A percentile compares a stretch with the other conserved stretches of the same genome.
These are phyloP conservation scores for Ganaspis sp. DNA, from an alignment of 1,140 invertebrate species.

Conservation along the genomic window DNA sequence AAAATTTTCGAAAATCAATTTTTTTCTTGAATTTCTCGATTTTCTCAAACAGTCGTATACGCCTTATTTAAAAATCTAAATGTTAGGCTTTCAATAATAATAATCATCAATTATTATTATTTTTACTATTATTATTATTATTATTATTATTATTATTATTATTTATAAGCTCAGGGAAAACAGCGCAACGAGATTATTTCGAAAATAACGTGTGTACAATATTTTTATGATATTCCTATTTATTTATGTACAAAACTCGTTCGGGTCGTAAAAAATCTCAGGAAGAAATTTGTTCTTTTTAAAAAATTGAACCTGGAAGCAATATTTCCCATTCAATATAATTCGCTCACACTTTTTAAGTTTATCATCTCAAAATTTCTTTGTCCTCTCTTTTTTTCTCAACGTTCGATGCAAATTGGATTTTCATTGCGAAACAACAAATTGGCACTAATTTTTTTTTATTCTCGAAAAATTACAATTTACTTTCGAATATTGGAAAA, in stretches of 20 bases:
- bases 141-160: not conserved
- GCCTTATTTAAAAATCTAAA: not conserved
- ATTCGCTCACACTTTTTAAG: not conserved
- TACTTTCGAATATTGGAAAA: not conserved
- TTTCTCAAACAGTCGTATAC: not conserved
- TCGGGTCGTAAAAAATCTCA: slow-evolving; percentile 38
- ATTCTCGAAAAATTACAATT: not conserved
- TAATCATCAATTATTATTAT: not conserved
- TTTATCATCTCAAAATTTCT: not conserved
- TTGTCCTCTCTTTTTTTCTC: not conserved
- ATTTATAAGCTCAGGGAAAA: slow-evolving; percentile 47
- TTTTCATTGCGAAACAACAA: not conserved
- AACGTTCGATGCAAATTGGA: not conserved
- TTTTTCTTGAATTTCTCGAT: not conserved
- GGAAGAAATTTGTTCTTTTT: not conserved
- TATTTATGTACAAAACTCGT: slow-evolving; percentile 39
- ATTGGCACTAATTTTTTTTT: slow-evolving; percentile 1
- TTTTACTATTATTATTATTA: not conserved
- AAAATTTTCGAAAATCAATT: not conserved
- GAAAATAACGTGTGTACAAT: slow-evolving; percentile 30
- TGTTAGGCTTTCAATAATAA: not conserved
- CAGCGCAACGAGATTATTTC: slow-evolving; percentile 38
- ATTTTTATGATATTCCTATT: slow-evolving; percentile 38
- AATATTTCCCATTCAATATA: not conserved
- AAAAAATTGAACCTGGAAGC: not conserved